Base-by-base conservation (phyloP, 2,797 vertebrate genomes). In the Avahi laniger region DNA sequence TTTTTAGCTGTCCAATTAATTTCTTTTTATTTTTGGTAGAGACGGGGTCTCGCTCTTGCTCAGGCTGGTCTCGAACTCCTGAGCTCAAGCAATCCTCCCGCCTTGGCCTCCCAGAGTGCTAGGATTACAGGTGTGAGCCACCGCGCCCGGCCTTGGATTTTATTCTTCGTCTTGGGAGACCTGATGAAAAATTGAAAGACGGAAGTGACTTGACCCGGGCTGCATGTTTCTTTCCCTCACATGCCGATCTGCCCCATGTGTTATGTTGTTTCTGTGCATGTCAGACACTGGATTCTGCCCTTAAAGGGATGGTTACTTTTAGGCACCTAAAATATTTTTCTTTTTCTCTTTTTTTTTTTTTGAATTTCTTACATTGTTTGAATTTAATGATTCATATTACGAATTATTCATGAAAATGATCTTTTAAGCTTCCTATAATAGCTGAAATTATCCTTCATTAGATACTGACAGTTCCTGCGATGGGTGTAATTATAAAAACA, bases 381-480 rank as follows among this genome's bases (percentile, higher is more conserved):
- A 98, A 94, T 92, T 86, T 97, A 98, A 97, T 98, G 98, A 98
- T 98, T 98, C 98, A 97, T 97, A 97, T 98, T 98, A 98, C 97
- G 93, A 98, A 98, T 98, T 98, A 98, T 98, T 98, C 98, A 98
- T 61, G 2, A 98, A 98, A 98, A 98, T 95, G 94, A 98, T 98
- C 41, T 80, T 98, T 98, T 98, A 98, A 98, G 96, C 97, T 97
- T 97, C 97, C 98, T 98, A 98, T 98, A 98, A 98, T 98, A 98
- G 98, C 98, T 97, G 97, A 98, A 98, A 99, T 98, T 98, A 99
- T 98, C 98, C 97, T 98, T 98, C 98, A 98, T 99, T 99, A 98
- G 98, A 97, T 98, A 96, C 98, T 99, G 98, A 98, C 98, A 98
- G 98, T 98, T 98, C 97, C 97, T 97, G 97, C 98, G 98, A 98